Conservation (phyloP, 2,888 invertebrate genomes). For the Lissonota sp. region DNA sequence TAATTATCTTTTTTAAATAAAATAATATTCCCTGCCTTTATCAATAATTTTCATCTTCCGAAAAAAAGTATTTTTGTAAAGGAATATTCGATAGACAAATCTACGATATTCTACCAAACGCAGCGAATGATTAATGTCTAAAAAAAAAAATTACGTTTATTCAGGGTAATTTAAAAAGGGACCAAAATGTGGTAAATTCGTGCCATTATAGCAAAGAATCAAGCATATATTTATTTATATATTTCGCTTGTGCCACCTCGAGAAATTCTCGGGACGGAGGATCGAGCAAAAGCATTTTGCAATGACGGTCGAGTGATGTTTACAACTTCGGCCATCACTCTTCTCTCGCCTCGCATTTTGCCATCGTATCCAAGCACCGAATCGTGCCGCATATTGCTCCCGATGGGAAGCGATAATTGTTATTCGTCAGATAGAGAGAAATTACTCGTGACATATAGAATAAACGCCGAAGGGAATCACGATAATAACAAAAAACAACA, state of each 20-base stretch:
- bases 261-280: conserved; percentile 63
- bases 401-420: conserved; percentile 51
- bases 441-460: conserved; percentile 38
- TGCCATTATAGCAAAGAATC: too few species aligned
- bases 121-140: too few species aligned
- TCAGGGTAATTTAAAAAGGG: too few species aligned
- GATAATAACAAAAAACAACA: too few species aligned
- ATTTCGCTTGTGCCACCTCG: conserved; percentile 54
- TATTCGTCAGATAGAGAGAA: conserved; percentile 29
- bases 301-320: conserved; percentile 56
- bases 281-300: conserved; percentile 62
- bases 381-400: conserved; percentile 39
- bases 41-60: too few species aligned
- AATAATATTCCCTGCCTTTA: neutral
- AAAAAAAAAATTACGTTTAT: too few species aligned
- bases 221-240: conserved; percentile 7
- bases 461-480: neutral
- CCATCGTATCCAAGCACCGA: conserved; percentile 29
- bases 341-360: conserved; percentile 40
- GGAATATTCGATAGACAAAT: too few species aligned
- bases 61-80: too few species aligned
- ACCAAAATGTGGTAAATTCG: too few species aligned
- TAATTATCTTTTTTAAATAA: conserved; percentile 81
- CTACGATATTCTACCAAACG: too few species aligned
- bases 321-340: conserved; percentile 57